phyloP scores from a whole-genome alignment of 2,888 invertebrate genomes.

The Agrochola circellaris region DNA sequence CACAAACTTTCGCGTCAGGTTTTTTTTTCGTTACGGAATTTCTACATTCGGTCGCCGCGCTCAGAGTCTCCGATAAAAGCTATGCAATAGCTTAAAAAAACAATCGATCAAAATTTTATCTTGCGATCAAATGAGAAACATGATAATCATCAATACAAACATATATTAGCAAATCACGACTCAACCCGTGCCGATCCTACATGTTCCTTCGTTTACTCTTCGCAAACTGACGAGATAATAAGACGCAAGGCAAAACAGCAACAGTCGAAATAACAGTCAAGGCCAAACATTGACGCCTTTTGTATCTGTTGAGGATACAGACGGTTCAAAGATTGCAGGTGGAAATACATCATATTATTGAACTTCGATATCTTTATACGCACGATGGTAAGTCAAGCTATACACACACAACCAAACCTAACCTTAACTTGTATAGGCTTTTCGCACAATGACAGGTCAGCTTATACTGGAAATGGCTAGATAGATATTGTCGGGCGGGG shows the following conservation, averaged over 20 bases:
- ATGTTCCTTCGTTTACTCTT: not conserved
- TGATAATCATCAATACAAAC: not conserved
- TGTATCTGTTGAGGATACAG: conserved; percentile 45
- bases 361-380: not conserved
- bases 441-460: not conserved
- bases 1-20: no score
- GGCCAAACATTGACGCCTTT: conserved; percentile 31
- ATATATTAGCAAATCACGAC: conserved; percentile 14
- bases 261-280: conserved; percentile 17
- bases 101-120: not conserved
- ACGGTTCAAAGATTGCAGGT: conserved; percentile 35
- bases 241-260: conserved; percentile 32
- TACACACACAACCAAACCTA: not conserved
- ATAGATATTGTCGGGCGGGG: not conserved
- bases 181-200: not conserved
- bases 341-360: conserved; percentile 6
- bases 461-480: not conserved
- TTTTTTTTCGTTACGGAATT: no score
- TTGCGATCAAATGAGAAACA: not conserved
- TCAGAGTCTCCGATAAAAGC: no score
- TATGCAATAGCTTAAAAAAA: no score
- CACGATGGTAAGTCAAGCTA: no score
- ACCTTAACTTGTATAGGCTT: not conserved
- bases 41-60: no score
- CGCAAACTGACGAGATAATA: not conserved